Evolutionary conservation across 2,113 vertebrate genomes (phyloP).

Genomic region (Gila orcuttii): DNA sequence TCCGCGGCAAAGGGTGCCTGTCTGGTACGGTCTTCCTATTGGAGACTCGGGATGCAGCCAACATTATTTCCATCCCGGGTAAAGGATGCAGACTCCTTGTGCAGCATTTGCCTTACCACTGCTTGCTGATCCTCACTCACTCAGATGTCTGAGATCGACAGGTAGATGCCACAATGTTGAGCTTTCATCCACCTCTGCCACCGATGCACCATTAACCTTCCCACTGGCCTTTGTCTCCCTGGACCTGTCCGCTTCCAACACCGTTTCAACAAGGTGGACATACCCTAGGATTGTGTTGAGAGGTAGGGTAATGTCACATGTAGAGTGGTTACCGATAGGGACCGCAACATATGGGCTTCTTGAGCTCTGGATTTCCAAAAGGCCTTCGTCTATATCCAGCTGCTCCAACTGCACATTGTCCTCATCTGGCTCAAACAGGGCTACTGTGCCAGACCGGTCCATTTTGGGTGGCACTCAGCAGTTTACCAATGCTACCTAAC

Average conservation of each 20-base stretch:
- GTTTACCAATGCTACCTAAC: conserved; percentile 35
- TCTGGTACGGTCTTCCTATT: not conserved
- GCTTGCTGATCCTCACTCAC: not conserved
- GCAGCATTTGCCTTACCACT: not conserved
- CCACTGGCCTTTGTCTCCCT: not conserved
- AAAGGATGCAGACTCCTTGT: conserved; percentile 16
- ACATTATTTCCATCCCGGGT: not conserved
- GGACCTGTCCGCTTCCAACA: not conserved
- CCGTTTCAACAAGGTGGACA: not conserved
- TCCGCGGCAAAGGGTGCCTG: not conserved
- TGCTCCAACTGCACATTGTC: conserved; percentile 16
- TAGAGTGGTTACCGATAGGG: conserved; percentile 15
- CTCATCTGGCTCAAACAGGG: conserved; percentile 31
- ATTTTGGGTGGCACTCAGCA: conserved; percentile 13
- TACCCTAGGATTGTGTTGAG: conserved; percentile 11
- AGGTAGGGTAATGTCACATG: conserved; percentile 22
- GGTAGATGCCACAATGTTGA: conserved; percentile 36
- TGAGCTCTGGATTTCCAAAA: conserved; percentile 22
- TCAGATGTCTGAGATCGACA: conserved; percentile 21
- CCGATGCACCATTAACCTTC: not conserved
- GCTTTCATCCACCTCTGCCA: not conserved
- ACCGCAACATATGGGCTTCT: not conserved
- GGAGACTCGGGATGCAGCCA: conserved; percentile 9
- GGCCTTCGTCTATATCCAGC: conserved; percentile 38
- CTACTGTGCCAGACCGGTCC: not conserved